phyloP scores from a whole-genome alignment of 64 coral and sea anemone species.

The Pocillopora verrucosa region DNA sequence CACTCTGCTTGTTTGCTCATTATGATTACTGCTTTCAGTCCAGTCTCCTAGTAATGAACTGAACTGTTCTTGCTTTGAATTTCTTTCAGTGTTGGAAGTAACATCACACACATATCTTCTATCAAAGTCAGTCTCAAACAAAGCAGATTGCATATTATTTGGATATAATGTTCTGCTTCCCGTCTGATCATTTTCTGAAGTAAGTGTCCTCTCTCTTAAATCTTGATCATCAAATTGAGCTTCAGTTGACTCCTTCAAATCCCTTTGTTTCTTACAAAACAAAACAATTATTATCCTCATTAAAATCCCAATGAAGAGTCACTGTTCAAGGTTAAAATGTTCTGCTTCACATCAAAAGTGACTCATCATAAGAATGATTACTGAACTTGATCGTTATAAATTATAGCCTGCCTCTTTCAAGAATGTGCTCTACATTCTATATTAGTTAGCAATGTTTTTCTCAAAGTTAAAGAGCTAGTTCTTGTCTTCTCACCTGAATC shows the following conservation, averaged over 20 bases:
- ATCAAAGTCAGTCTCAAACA: background rate
- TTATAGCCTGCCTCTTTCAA: no score
- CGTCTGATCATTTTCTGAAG: background rate
- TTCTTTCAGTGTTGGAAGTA: background rate
- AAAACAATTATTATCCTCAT: background rate
- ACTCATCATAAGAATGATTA: background rate
- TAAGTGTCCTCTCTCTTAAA: background rate
- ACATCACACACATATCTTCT: constrained; percentile 2
- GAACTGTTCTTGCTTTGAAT: background rate
- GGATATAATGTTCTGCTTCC: background rate
- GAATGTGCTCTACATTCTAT: no score
- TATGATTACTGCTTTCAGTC: constrained; percentile 5
- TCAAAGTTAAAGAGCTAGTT: background rate
- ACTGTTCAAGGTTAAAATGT: no score
- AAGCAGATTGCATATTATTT: background rate
- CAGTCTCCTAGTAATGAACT: background rate
- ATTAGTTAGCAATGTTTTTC: no score
- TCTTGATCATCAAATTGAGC: background rate
- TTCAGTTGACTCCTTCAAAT: background rate
- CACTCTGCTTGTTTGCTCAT: background rate
- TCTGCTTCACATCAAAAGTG: background rate
- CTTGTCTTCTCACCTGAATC: constrained; percentile 46
- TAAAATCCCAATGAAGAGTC: background rate
- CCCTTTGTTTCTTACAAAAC: constrained; percentile 1
- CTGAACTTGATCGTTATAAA: no score